Conservation (phyloP, 2,797 vertebrate genomes). For the Sebastes kiyomatsui region DNA sequence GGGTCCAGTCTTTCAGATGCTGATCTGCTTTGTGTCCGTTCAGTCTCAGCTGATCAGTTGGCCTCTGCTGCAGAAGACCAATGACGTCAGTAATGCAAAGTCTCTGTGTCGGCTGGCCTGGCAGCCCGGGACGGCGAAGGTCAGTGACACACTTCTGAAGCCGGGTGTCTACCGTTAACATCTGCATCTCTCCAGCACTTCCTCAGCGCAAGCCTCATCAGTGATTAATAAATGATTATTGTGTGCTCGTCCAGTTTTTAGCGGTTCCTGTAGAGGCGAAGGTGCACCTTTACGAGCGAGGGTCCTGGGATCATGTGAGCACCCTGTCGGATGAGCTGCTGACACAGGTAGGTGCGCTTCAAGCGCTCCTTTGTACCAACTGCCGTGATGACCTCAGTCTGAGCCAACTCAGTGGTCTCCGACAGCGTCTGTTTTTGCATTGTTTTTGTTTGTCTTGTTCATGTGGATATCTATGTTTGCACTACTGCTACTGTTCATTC, state of each 20-base stretch:
- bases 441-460: too few species aligned
- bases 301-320: conserved; percentile 85
- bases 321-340: conserved; percentile 86
- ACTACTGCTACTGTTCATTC: too few species aligned
- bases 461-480: too few species aligned
- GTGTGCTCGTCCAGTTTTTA: conserved; percentile 82
- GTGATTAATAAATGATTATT: background rate
- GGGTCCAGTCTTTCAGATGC: background rate
- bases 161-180: rapidly evolving
- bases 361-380: too few species aligned
- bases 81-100: conserved; percentile 89
- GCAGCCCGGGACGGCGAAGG: conserved; percentile 88
- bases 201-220: background rate
- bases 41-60: conserved; percentile 88
- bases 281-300: conserved; percentile 90
- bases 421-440: too few species aligned
- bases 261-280: conserved; percentile 91
- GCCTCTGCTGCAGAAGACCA: conserved; percentile 91
- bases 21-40: background rate
- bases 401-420: too few species aligned
- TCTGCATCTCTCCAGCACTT: background rate
- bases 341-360: conserved; percentile 82
- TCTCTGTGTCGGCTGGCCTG: conserved; percentile 94
- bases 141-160: conserved; percentile 38
- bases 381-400: too few species aligned